Percentiles rank a stretch among this genome's conserved stretches.
phyloP scores from a whole-genome alignment of 1,140 invertebrate species.

The Oedothorax gibbosus region DNA sequence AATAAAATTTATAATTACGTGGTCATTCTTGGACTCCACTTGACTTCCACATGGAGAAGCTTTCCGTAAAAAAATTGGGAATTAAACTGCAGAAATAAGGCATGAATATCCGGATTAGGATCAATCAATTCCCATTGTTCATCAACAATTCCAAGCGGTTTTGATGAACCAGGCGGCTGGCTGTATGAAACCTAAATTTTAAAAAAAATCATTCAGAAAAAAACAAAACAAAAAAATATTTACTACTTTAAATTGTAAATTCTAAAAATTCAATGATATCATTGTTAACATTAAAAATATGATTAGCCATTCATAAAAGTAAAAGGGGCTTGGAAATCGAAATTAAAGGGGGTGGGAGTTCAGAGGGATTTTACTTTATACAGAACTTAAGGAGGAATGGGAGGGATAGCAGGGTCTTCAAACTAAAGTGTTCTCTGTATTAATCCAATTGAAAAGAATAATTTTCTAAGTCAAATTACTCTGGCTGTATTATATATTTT shows the following conservation, averaged over 20 bases:
- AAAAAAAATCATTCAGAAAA: neutral
- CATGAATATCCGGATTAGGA: slow-evolving; percentile 91
- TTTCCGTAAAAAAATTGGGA: slow-evolving; percentile 84
- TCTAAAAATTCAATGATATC: neutral
- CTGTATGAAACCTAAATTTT: neutral
- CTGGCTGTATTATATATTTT: no score
- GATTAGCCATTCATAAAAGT: neutral
- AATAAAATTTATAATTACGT: slow-evolving; percentile 65
- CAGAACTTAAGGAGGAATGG: no score
- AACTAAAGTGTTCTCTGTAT: no score
- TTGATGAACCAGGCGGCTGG: neutral
- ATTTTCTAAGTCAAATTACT: no score
- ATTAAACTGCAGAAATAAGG: slow-evolving; percentile 89
- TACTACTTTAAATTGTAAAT: no score
- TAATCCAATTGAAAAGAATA: no score
- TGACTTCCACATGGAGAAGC: slow-evolving; percentile 78
- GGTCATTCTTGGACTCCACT: slow-evolving; percentile 97
- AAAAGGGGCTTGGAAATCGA: neutral
- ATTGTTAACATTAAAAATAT: neutral
- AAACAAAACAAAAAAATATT: slow-evolving; percentile 3
- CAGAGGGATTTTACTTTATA: no score
- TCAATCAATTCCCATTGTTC: slow-evolving; percentile 83
- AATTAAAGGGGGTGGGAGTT: neutral
- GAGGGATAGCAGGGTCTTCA: no score
- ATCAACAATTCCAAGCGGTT: slow-evolving; percentile 70